Evolutionary conservation across 2,113 vertebrate genomes (phyloP), one percentile per base, ranked within the genome.

Genomic region (Theristicus caerulescens): DNA sequence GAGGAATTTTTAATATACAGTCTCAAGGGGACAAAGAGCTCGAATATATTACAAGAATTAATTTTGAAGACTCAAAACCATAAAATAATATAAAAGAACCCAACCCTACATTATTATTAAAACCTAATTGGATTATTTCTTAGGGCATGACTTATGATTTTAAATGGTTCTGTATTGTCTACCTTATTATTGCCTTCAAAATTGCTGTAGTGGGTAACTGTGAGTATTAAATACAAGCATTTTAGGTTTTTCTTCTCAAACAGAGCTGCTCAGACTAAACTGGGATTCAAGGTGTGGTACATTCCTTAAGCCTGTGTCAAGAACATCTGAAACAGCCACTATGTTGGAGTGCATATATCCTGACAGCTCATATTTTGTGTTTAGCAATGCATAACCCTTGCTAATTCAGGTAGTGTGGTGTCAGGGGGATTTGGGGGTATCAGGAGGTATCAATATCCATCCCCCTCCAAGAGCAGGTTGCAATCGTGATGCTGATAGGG

Each of bases 171-270:
- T 89, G 54, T 87, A 79, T 16, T 76, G 19, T 66, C 77, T 91
- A 21, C n/a, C 17, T 72, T 82, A 66, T 52, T 74, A 61, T 25
- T 0, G 17, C 40, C 51, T 70, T 88, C 26, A 34, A 64, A 82
- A 94, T 17, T 82, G 26, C 66, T 94, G 40, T 42, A 69, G 49
- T 40, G 17, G 13, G 55, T 81, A 67, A 65, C 16, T 29, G 5
- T 47, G 16, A 40, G 7, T 20, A 61, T 36, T 42, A 95, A 89
- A 89, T 42, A 84, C 7, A 82, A 82, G 20, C 3, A 54, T 85
- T 77, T 89, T n/a, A 82, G 62, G 12, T 8, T 94, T 91, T 93
- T 87, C 27, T 72, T 32, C n/a, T 84, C 34, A 46, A 94, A 84
- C 27, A 69, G 29, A 66, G 51, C 31, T 66, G 3, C 24, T 82